phyloP scores from a whole-genome alignment of 2,888 invertebrate species.

The Aphrophora alni region DNA sequence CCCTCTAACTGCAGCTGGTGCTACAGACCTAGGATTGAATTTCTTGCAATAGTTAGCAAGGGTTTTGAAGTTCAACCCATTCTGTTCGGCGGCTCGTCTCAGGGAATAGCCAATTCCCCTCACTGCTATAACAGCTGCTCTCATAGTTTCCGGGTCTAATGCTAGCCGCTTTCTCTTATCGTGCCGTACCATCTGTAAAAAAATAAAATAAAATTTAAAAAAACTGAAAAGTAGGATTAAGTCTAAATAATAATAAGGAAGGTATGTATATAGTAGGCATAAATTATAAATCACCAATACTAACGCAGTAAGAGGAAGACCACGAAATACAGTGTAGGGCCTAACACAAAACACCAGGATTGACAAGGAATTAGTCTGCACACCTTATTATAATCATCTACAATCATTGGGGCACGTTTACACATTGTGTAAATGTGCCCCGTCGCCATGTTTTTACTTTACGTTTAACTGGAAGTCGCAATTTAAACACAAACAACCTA shows the following conservation, averaged over 20 bases:
- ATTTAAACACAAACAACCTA: neutral
- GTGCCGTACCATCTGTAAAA: constrained; percentile 13
- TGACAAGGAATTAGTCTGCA: too few relatives aligned
- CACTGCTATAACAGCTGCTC: constrained; percentile 17
- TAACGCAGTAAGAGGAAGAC: too few relatives aligned
- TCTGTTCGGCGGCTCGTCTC: constrained; percentile 7
- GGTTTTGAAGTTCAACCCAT: constrained; percentile 21
- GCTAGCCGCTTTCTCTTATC: neutral
- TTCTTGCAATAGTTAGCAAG: constrained; percentile 27
- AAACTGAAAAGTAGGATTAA: neutral
- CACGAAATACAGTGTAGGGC: neutral
- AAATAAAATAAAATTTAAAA: neutral
- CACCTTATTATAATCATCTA: too few relatives aligned
- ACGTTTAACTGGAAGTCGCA: neutral
- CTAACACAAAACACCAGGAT: too few relatives aligned
- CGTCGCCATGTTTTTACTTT: constrained; percentile 25
- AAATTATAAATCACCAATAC: neutral
- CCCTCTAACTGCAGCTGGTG: neutral
- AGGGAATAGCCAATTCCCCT: neutral
- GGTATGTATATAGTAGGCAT: too few relatives aligned
- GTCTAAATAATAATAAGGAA: too few relatives aligned
- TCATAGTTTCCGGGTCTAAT: neutral
- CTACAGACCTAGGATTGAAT: neutral
- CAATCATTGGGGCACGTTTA: neutral
- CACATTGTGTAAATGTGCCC: constrained; percentile 25